Base-by-base conservation (phyloP, 2,797 vertebrate genomes). In the Sphenodon punctatus region DNA sequence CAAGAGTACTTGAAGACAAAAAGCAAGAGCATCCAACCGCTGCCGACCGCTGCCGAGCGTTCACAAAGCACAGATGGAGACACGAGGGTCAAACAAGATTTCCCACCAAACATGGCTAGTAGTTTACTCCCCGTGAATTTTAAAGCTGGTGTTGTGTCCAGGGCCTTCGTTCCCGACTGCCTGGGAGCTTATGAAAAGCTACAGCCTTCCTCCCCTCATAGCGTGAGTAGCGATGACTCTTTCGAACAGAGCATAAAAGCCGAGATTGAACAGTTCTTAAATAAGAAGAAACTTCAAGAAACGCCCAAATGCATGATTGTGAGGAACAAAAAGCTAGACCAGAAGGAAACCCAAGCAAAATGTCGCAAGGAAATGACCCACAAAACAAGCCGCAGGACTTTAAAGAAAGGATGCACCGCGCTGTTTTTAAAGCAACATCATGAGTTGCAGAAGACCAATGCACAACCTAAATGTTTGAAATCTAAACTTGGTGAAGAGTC, bases 1-100 rank as follows among this genome's bases (percentile, higher is more conserved):
- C 96, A 98, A 60, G 98, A 99, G 91, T 99, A 99, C 88, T 93
- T 99, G 75, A 95, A 94, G 89, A 92, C 95, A 6, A 96, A 88
- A 87, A 84, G 92, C 12, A 84, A 91, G 16, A 69, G 71, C 1
- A 20, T 69, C 6, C 88, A 69, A 36, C 78, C 89, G 0, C 23
- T 78, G 48, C 69, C 88, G 5, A 67, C 81, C 39, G 53, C 42
- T 34, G 43, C 92, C 1, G 80, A 86, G 27, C 36, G 55, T 27
- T 73, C 88, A 3, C 75, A 75, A 19, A 67, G 64, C 5, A 1
- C 30, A 17, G 53, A 48, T 6, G 41, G 27, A 30, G 80, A 78
- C 42, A 38, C 65, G 45, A 77, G 41, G 10, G 59, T 88, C 90
- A 56, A 77, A 36, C 72, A 85, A 5, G 88, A 92, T 5, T 82